A percentile compares a stretch with the other conserved stretches of the same genome.
phyloP scores from a whole-genome alignment of 2,797 vertebrate genomes.

The Eptatretus atami region DNA sequence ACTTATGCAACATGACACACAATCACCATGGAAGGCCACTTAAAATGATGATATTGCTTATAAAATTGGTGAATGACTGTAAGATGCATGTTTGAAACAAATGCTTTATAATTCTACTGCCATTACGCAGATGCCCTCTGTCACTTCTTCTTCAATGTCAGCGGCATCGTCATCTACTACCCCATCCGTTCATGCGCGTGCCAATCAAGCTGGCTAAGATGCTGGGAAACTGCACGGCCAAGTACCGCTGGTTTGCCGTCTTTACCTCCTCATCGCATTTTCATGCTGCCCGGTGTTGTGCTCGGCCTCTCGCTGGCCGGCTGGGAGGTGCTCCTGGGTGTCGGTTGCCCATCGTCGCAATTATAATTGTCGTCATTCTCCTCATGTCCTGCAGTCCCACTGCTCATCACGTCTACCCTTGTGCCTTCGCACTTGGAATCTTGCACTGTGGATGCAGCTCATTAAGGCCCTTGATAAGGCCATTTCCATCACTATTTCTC shows the following conservation, averaged over 20 bases:
- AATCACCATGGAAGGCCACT: too few species aligned
- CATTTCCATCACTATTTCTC: slow-evolving; percentile 25
- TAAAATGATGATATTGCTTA: too few species aligned
- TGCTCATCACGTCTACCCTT: slow-evolving; percentile 28
- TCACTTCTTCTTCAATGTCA: slow-evolving; percentile 71
- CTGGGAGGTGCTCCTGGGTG: slow-evolving; percentile 37
- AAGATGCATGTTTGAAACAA: too few species aligned
- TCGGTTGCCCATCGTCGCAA: slow-evolving; percentile 31
- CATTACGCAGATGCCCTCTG: slow-evolving; percentile 37
- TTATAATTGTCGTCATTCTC: slow-evolving; percentile 26
- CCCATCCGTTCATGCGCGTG: slow-evolving; percentile 35
- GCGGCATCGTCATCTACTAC: slow-evolving; percentile 62
- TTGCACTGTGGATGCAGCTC: slow-evolving; percentile 46
- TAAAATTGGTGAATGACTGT: too few species aligned
- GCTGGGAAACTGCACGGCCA: slow-evolving; percentile 38
- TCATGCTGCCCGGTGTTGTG: slow-evolving; percentile 40
- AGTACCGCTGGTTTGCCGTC: slow-evolving; percentile 63
- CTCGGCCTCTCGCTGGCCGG: slow-evolving; percentile 56
- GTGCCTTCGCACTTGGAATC: slow-evolving; percentile 43
- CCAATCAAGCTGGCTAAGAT: slow-evolving; percentile 50
- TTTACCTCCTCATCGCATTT: slow-evolving; percentile 55
- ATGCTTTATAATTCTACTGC: slow-evolving; percentile 9
- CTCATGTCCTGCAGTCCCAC: slow-evolving; percentile 27
- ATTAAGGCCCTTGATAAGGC: slow-evolving; percentile 38
- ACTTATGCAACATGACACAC: too few species aligned